Conservation (phyloP, 2,113 vertebrate species). For the Procavia capensis region DNA sequence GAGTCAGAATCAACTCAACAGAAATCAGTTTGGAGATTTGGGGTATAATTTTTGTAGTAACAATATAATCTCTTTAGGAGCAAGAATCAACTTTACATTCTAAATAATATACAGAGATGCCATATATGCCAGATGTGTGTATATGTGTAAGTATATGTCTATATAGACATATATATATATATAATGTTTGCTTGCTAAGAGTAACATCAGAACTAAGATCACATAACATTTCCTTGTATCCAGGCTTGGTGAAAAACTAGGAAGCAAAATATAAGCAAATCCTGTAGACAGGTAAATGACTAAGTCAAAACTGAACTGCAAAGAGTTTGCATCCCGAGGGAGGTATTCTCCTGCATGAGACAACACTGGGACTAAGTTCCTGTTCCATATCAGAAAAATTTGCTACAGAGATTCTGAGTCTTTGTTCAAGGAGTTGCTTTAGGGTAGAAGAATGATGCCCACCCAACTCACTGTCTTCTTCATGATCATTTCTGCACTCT, state of each 20-base stretch:
- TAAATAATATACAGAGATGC: too few relatives aligned
- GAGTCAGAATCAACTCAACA: too few relatives aligned
- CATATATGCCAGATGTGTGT: too few relatives aligned
- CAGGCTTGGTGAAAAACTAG: neutral
- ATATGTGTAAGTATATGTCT: too few relatives aligned
- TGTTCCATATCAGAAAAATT: neutral
- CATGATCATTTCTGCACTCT: conserved; percentile 19
- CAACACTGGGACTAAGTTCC: neutral
- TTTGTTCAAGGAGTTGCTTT: neutral
- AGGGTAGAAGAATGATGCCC: neutral
- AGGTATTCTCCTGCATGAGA: neutral
- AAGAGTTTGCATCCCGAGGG: conserved; percentile 41
- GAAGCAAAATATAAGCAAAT: conserved; percentile 70
- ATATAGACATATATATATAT: too few relatives aligned
- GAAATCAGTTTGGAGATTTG: too few relatives aligned
- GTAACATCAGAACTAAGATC: too few relatives aligned
- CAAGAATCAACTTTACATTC: conserved; percentile 9
- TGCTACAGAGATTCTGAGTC: neutral
- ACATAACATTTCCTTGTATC: conserved; percentile 53
- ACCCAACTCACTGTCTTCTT: conserved; percentile 21
- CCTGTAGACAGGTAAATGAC: neutral
- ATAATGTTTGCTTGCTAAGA: too few relatives aligned
- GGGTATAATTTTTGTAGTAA: too few relatives aligned
- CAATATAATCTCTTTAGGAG: conserved; percentile 42
- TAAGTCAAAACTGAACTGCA: neutral